These are phyloP conservation scores for Aphrophora alni DNA, from an alignment of 2,888 invertebrate genomes.

Conservation along the genomic window DNA sequence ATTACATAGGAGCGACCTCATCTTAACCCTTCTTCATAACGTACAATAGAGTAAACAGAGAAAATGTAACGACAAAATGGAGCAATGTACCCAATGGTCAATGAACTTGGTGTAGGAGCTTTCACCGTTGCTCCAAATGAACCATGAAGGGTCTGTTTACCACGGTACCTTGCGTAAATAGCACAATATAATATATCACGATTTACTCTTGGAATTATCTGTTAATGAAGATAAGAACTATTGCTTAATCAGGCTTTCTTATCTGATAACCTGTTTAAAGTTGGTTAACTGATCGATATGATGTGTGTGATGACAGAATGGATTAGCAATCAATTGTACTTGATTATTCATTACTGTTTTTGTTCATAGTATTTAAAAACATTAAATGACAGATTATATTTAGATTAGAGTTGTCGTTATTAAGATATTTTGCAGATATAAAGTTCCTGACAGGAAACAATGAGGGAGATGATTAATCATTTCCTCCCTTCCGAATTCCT, in stretches of 20 bases:
- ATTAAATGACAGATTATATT: too few species aligned
- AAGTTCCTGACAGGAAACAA: too few species aligned
- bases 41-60: background rate
- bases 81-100: background rate
- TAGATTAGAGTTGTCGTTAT: too few species aligned
- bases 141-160: background rate
- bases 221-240: background rate
- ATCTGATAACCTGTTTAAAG: background rate
- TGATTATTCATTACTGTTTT: too few species aligned
- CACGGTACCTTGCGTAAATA: conserved; percentile 2
- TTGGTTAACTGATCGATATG: background rate
- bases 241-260: background rate
- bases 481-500: too few species aligned
- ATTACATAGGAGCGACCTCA: too few species aligned
- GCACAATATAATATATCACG: background rate
- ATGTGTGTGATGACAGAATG: background rate
- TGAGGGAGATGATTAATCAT: too few species aligned
- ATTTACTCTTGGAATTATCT: background rate
- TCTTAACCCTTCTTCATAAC: background rate
- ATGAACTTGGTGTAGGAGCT: background rate
- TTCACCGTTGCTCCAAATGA: conserved; percentile 6
- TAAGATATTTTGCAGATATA: too few species aligned
- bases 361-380: too few species aligned
- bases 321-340: too few species aligned
- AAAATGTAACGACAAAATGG: background rate